Evolutionary conservation across 2,113 vertebrate species (phyloP).

Genomic region (Neodon shergylaensis): DNA sequence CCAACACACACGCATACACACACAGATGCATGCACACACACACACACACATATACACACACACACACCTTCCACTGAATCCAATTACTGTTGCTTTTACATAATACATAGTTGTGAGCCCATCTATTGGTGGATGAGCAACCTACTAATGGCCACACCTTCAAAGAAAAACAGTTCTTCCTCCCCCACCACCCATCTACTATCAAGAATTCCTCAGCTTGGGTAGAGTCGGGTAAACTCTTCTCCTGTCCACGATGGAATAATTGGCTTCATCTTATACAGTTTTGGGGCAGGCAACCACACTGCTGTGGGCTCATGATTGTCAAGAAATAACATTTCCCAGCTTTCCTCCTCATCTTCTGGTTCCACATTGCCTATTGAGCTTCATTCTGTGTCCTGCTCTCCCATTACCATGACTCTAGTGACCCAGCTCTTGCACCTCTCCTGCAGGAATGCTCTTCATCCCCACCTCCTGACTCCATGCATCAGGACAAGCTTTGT

Average conservation of each 20-base stretch:
- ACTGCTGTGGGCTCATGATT: neutral
- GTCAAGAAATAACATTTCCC: neutral
- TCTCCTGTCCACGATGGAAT: neutral
- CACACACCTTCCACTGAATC: neutral
- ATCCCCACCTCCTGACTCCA: neutral
- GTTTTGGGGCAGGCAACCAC: neutral
- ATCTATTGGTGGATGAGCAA: neutral
- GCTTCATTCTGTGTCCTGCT: neutral
- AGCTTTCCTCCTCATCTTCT: neutral
- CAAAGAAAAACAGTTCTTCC: neutral
- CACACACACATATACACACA: neutral
- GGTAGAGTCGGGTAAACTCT: neutral
- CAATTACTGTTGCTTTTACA: neutral
- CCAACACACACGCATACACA: neutral
- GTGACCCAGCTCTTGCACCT: neutral
- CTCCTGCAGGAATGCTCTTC: neutral
- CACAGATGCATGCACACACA: too few relatives aligned
- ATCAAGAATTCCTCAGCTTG: neutral
- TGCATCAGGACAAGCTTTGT: neutral
- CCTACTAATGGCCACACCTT: neutral
- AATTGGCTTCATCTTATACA: neutral
- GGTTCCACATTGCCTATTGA: too few relatives aligned
- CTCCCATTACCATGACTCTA: neutral
- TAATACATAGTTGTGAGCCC: neutral
- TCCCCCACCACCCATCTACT: neutral